A percentile compares a stretch with the other conserved stretches of the same genome.
Evolutionary conservation across 2,888 invertebrate genomes (phyloP).

Genomic region (Phyllotreta cruciferae): DNA sequence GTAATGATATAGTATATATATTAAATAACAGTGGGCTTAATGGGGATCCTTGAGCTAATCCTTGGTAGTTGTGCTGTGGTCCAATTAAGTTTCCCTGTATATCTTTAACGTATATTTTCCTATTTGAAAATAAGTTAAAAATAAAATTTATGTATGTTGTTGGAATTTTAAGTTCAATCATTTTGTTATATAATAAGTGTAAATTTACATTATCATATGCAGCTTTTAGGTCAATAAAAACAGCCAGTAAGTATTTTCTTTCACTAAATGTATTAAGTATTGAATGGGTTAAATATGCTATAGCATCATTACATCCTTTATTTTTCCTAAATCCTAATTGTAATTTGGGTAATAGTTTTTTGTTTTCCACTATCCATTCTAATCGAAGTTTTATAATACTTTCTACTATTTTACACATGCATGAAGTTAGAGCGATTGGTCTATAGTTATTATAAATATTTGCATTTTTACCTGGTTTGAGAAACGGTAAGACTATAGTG

Average conservation of each 20-base stretch:
- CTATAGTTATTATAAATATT: constrained; percentile 10
- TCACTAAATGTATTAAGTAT: constrained; percentile 10
- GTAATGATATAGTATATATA: constrained; percentile 1
- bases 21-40: constrained; percentile 5
- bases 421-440: constrained; percentile 22
- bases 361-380: too few relatives aligned
- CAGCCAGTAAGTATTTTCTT: neutral
- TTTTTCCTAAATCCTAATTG: too few relatives aligned
- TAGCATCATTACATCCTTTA: constrained; percentile 1
- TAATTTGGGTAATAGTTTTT: too few relatives aligned
- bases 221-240: constrained; percentile 16
- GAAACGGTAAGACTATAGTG: constrained; percentile 4
- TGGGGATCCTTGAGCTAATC: constrained; percentile 4
- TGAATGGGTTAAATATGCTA: neutral
- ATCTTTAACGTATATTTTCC: constrained; percentile 10
- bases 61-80: neutral
- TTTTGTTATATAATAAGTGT: constrained; percentile 4
- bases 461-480: constrained; percentile 18
- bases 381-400: too few relatives aligned
- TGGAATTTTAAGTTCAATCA: constrained; percentile 1
- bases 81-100: constrained; percentile 6
- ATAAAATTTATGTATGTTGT: neutral
- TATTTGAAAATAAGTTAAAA: constrained; percentile 7
- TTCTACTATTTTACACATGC: neutral
- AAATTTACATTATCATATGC: constrained; percentile 28